phyloP scores from a whole-genome alignment of 1,140 invertebrate species.

The Hyphantria cunea region DNA sequence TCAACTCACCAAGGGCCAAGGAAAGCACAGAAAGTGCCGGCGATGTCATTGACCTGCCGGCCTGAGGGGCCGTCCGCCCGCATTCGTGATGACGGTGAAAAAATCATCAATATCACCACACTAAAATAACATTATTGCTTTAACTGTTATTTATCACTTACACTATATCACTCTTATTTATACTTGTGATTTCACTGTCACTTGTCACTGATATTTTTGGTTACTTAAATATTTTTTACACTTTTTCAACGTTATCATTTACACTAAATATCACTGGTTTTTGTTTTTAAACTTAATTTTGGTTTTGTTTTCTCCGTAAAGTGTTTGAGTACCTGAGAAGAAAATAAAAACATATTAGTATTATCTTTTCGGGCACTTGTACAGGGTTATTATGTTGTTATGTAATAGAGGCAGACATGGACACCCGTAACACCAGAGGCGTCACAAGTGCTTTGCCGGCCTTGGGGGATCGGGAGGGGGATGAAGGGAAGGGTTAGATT shows the following conservation, averaged over 20 bases:
- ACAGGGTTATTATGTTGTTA: no score
- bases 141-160: conserved; percentile 3
- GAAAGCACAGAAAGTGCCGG: conserved; percentile 55
- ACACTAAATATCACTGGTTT: background rate
- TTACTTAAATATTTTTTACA: conserved; percentile 3
- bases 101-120: conserved; percentile 48
- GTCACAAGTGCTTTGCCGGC: no score
- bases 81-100: conserved; percentile 51
- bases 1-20: conserved; percentile 59
- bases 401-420: no score
- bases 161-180: conserved; percentile 3
- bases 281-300: background rate
- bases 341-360: no score
- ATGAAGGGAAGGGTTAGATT: no score
- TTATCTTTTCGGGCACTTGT: no score
- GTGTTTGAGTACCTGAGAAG: no score
- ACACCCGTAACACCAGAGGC: no score
- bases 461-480: no score
- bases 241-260: background rate
- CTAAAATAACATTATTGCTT: conserved; percentile 19
- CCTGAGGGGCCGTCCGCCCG: conserved; percentile 53
- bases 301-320: background rate
- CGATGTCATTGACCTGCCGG: conserved; percentile 72
- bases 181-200: conserved; percentile 9
- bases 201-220: conserved; percentile 5